Base-by-base conservation (phyloP, 1,140 invertebrate genomes). In the fruit fly (Drosophila melanogaster) region DNA sequence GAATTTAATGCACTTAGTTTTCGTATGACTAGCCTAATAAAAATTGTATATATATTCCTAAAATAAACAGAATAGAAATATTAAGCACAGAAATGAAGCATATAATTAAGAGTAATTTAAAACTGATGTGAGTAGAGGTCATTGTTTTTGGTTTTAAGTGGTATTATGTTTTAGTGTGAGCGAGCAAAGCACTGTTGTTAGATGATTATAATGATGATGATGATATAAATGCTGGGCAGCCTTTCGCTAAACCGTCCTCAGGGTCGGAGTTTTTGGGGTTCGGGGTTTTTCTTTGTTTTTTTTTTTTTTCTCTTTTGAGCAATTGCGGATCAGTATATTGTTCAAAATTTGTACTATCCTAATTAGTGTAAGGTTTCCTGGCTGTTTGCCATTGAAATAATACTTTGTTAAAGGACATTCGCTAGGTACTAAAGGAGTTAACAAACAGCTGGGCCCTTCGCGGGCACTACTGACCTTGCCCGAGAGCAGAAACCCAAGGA, bases 31-130 rank as follows among this genome's bases (percentile, higher is more conserved):
- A 80, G 77, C 61, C 81, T 90, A 90, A 79, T 90, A 90, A 80
- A 87, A 90, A 74, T 70, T 79, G 69, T 90, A 90, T 62, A 90
- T 60, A 79, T 90, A 90, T 90, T 90, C 86, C 86, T 90, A 90
- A 77, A 90, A 90, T 67, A 74, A 81, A 81, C 60, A 15, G 56
- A 86, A 78, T 44, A 74, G 62, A 81, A 75, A 56, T 10, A 85
- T 85, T 84, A 73, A 80, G 72, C 60, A 85, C 73, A 69, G 40
- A 89, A 81, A 81, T 74, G 41, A 83, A 81, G 70, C 62, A 77
- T 37, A 61, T 62, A 81, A 81, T 72, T 60, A 60, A 72, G 66
- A 17, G 55, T 56, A 76, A 80, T 71, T 57, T 61, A 61, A 71
- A 72, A 40, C 38, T 43, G 5, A 51, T 77, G 46, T 71, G 38